A percentile compares a stretch with the other conserved stretches of the same genome.
phyloP scores from a whole-genome alignment of 2,797 vertebrate species.

The Florisuga fusca region DNA sequence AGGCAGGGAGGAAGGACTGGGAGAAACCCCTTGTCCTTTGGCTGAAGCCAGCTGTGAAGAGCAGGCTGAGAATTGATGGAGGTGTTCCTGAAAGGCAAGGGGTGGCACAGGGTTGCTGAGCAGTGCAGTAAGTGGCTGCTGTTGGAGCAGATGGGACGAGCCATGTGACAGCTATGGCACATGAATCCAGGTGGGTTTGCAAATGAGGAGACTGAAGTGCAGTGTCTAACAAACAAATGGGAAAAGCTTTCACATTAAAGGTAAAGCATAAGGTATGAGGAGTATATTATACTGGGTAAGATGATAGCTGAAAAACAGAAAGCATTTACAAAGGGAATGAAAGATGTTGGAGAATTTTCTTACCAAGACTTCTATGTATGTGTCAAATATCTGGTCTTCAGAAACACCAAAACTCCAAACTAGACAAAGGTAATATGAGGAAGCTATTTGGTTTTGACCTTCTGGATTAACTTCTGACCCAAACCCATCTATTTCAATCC shows the following conservation, averaged over 20 bases:
- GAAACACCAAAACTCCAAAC: background rate
- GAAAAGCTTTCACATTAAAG: background rate
- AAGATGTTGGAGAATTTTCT: background rate
- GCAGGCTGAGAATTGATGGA: background rate
- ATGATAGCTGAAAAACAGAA: background rate
- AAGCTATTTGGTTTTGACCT: constrained; percentile 28
- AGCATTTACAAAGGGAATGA: background rate
- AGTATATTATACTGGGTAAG: background rate
- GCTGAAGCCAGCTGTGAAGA: constrained; percentile 26
- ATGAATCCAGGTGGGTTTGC: constrained; percentile 6
- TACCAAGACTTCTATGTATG: background rate
- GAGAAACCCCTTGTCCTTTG: background rate
- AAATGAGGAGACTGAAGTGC: background rate
- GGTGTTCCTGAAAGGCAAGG: background rate
- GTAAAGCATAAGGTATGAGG: background rate
- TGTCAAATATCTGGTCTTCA: background rate
- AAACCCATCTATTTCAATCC: constrained; percentile 44
- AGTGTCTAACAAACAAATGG: background rate
- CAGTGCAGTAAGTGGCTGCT: background rate
- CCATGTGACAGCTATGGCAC: background rate
- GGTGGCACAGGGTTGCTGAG: background rate
- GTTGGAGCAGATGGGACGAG: constrained; percentile 16
- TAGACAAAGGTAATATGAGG: background rate
- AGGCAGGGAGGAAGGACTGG: background rate
- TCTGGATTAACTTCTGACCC: constrained; percentile 53